These are phyloP conservation scores for Metacarcinus magister DNA, from an alignment of 2,888 invertebrate genomes.

Conservation along the genomic window DNA sequence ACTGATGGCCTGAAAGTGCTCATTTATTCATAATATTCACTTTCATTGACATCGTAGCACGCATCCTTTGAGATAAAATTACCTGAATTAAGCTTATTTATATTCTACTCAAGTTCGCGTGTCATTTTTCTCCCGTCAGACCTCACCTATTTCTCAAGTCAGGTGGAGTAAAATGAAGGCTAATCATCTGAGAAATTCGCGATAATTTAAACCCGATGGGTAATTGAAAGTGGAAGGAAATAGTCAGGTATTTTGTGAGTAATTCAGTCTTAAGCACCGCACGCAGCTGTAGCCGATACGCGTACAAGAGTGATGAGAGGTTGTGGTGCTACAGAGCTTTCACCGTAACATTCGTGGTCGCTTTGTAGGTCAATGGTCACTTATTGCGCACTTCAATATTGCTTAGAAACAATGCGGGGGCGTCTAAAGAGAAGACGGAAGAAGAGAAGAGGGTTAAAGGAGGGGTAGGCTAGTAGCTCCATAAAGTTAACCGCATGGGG, in stretches of 20 bases:
- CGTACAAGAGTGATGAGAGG: background rate
- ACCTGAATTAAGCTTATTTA: background rate
- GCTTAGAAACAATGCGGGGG: background rate
- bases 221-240: background rate
- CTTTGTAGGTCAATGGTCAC: slow-evolving; percentile 8
- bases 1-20: background rate
- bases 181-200: background rate
- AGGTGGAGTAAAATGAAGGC: background rate
- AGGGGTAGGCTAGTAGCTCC: background rate
- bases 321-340: background rate
- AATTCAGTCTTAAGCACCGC: background rate
- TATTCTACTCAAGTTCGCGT: background rate
- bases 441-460: background rate
- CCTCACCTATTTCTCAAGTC: background rate
- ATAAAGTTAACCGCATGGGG: background rate
- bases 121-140: background rate
- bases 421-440: background rate
- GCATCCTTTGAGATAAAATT: background rate
- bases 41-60: background rate
- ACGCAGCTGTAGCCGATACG: background rate
- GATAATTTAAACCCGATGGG: background rate
- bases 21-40: background rate
- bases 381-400: background rate
- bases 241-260: background rate
- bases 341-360: background rate